phyloP scores from a whole-genome alignment of 2,113 vertebrate species.

The Oncorhynchus masou region DNA sequence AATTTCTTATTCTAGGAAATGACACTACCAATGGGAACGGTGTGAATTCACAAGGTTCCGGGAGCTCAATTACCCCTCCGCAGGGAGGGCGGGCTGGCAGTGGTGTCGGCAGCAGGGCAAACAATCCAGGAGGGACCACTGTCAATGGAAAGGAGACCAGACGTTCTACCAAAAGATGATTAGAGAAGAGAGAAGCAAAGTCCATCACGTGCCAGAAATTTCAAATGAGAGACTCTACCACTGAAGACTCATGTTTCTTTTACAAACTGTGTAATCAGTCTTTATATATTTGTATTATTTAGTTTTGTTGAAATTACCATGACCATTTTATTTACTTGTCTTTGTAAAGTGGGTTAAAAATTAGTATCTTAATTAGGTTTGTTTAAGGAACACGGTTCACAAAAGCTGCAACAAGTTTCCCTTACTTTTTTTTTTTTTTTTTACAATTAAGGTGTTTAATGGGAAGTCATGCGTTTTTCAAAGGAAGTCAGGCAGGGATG shows the following conservation, averaged over 20 bases:
- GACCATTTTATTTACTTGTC: background rate
- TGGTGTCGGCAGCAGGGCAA: background rate
- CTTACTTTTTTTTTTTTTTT: background rate
- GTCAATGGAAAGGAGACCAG: constrained; percentile 12
- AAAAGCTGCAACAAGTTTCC: background rate
- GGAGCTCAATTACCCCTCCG: background rate
- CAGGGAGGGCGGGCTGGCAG: constrained; percentile 1
- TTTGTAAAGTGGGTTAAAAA: background rate
- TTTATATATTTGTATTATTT: background rate
- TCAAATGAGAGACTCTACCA: background rate
- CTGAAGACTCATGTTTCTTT: background rate
- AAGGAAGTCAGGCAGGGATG: background rate
- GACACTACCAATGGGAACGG: constrained; percentile 9
- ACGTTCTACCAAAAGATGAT: constrained; percentile 9
- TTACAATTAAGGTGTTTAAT: background rate
- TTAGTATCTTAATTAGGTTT: background rate
- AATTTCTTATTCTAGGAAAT: background rate
- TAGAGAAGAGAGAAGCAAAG: background rate
- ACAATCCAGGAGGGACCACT: background rate
- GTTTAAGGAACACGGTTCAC: background rate
- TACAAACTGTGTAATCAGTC: background rate
- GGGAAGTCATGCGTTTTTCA: background rate
- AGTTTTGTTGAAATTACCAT: background rate
- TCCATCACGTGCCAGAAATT: background rate
- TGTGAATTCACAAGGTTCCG: background rate